Evolutionary conservation across 2,888 invertebrate genomes (phyloP), one percentile per base, ranked within the genome.

Genomic region (Cataglyphis albicans): DNA sequence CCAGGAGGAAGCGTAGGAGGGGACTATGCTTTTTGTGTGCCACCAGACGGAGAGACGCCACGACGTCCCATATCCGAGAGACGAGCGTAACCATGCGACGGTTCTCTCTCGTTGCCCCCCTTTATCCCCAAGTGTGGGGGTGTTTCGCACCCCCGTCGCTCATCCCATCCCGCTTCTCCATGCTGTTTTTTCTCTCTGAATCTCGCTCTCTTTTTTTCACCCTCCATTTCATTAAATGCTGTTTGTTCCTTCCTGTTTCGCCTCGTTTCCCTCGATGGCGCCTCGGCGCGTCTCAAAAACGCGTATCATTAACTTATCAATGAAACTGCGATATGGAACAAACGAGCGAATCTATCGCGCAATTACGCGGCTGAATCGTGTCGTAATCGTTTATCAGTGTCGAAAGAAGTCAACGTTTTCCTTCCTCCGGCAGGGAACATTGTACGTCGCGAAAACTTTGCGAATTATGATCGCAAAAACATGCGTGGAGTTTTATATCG

Each of bases 21-120:
- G 32, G 41, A 38, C 9, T n/a, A 44, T 67, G 85, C 76, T 90
- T 90, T 90, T 90, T 89, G 68, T 88, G 76, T 87, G 89, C 89
- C 86, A 86, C 81, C 70, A 91, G 91, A 91, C 91, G 74, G 81
- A 87, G 85, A 89, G 91, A 83, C 91, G 91, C 91, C 91, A 85
- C 55, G 73, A 74, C 84, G 91, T 75, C 87, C 91, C 88, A 91
- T 84, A 91, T 91, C 85, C 83, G 63, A 81, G 64, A 63, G 64
- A 63, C 41, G 55, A 59, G 35, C 41, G 70, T 67, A 67, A 64
- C 61, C 65, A 32, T 35, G 52, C 63, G n/a, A 74, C 48, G 68
- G n/a, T 9, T 41, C 25, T 55, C 48, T 82, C 72, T 64, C 29
- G 38, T 72, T 35, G 18, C 32, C 25, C 25, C 9, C 6, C 18